Conservation (phyloP, 2,113 vertebrate genomes). For the Saccopteryx bilineata region DNA sequence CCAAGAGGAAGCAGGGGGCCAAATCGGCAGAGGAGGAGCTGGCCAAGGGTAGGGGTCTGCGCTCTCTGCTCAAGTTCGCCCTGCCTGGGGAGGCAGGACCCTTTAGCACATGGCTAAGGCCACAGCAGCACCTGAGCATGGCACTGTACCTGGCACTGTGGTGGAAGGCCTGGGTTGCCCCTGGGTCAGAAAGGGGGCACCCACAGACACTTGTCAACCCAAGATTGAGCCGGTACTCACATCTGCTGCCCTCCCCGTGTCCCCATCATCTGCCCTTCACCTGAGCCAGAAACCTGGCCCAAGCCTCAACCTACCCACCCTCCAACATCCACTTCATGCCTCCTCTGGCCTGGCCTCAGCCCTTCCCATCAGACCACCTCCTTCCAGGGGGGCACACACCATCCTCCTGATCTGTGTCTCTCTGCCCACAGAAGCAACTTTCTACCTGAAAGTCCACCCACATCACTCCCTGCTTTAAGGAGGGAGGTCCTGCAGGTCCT, state of each 20-base stretch:
- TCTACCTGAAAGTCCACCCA: background rate
- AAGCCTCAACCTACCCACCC: accelerated
- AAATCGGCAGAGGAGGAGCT: slow-evolving; percentile 93
- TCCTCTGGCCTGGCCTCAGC: background rate
- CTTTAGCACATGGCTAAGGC: accelerated
- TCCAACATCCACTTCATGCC: background rate
- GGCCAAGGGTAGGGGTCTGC: slow-evolving; percentile 91
- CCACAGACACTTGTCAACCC: too few species aligned
- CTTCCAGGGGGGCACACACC: background rate
- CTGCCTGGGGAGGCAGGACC: background rate
- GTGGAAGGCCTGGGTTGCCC: background rate
- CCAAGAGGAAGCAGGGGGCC: slow-evolving; percentile 92
- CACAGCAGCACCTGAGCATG: background rate
- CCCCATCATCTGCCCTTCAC: background rate
- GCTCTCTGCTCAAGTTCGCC: accelerated
- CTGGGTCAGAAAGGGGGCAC: background rate
- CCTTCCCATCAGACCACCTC: background rate
- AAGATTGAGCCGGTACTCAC: accelerated
- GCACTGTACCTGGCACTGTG: background rate
- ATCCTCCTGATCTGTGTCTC: background rate
- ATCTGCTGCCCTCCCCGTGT: background rate
- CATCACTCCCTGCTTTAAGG: background rate
- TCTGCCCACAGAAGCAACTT: background rate
- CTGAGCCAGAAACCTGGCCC: background rate
- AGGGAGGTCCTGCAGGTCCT: too few species aligned